Evolutionary conservation across 1,140 invertebrate species (phyloP), one percentile per base, ranked within the genome.

Genomic region (Pogonomyrmex barbatus): DNA sequence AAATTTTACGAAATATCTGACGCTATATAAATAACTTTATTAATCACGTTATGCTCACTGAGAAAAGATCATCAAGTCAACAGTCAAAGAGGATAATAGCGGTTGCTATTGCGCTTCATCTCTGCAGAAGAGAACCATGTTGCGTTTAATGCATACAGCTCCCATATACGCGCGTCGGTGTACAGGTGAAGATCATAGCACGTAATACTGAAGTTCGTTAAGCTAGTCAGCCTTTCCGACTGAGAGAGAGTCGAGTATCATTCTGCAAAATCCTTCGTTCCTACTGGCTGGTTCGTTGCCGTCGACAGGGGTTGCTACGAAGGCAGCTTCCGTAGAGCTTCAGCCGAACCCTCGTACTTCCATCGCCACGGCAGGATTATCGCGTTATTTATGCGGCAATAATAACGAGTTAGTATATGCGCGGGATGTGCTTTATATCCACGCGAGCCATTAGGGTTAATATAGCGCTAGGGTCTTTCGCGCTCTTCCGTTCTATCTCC

Each of bases 321-420:
- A 67, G 52, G 76, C 76, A 60, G 85, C 85, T 81, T 50, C 68
- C 62, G 67, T 50, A 60, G 62, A 62, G 85, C 54, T 85, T 58
- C 81, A 62, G 85, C 24, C 84, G 77, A 87, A 86, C 85, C 77
- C 81, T 77, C 85, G 87, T 88, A 84, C 91, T 92, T 93, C 92
- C 92, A 93, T 94, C 94, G 92, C 91, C 91, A 93, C 90, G 88
- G 82, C 87, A 83, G 93, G 94, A 95, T 95, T 95, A 95, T 95
- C 94, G 91, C 91, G 94, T 95, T 95, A 94, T 95, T 95, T 95
- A 95, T 95, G 92, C 93, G 92, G 93, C 92, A 94, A 95, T 95
- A 95, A 95, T 95, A 94, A 95, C 94, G 94, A 95, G 93, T 94
- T 94, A 94, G 93, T 93, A 87, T 94, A 94, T 93, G 94, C 94